Percentiles rank a stretch among this genome's conserved stretches.
Evolutionary conservation across 2,888 invertebrate genomes (phyloP).

Genomic region (Thereva nobilitata): DNA sequence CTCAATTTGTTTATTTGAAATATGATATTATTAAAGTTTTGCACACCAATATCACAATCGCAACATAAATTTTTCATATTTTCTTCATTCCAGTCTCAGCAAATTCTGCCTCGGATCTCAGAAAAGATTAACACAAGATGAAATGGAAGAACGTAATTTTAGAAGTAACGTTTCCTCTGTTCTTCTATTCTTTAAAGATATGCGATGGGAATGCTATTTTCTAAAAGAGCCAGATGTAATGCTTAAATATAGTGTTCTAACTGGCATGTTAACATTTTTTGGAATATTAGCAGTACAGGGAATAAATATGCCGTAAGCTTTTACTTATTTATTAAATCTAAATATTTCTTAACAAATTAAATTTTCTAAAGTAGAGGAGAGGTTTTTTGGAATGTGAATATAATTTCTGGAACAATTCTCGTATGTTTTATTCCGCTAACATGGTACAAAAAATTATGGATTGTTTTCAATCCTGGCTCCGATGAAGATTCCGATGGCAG

Average conservation of each 20-base stretch:
- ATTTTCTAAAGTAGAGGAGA: constrained; percentile 48
- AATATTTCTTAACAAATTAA: background rate
- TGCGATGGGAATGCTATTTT: constrained; percentile 72
- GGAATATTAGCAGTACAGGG: constrained; percentile 67
- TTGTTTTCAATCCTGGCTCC: constrained; percentile 50
- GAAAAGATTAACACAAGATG: constrained; percentile 53
- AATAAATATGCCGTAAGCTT: constrained; percentile 59
- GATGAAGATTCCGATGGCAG: constrained; percentile 42
- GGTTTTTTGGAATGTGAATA: constrained; percentile 60
- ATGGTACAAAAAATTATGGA: constrained; percentile 79
- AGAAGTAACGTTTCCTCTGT: constrained; percentile 60
- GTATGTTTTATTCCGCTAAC: constrained; percentile 68
- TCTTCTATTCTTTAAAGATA: constrained; percentile 67
- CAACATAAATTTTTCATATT: background rate
- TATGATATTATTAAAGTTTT: too few species aligned
- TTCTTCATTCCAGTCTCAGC: constrained; percentile 47
- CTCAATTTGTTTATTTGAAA: too few species aligned
- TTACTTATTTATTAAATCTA: background rate
- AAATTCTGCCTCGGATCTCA: constrained; percentile 50
- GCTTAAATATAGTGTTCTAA: constrained; percentile 78
- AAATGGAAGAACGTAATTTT: constrained; percentile 55
- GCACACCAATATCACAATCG: too few species aligned
- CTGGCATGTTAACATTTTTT: constrained; percentile 64
- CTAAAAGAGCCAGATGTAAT: constrained; percentile 77
- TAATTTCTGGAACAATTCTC: constrained; percentile 58